A percentile compares a stretch with the other conserved stretches of the same genome.
Evolutionary conservation across 2,113 vertebrate genomes (phyloP).

Genomic region (Haplochromis vanheusdeni): DNA sequence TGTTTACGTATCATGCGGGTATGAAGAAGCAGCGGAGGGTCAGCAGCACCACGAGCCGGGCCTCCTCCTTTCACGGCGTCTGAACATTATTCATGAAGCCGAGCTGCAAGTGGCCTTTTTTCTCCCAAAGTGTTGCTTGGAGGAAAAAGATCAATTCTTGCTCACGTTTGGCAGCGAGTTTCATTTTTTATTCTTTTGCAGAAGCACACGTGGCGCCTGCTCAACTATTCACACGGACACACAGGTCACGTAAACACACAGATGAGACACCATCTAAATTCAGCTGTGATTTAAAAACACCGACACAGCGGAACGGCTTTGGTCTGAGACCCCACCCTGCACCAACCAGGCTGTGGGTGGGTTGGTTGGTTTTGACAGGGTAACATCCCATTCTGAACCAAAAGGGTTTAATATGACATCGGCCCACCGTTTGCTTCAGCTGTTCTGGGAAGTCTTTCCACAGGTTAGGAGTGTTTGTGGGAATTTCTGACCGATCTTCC

Average conservation of each 20-base stretch:
- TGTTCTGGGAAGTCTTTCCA: neutral
- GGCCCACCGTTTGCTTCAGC: neutral
- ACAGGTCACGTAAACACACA: neutral
- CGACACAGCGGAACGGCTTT: accelerated
- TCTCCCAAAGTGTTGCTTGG: neutral
- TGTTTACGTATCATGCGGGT: neutral
- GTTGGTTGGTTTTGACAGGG: neutral
- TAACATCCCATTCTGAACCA: neutral
- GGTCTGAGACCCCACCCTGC: neutral
- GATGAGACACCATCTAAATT: neutral
- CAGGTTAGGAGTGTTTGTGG: neutral
- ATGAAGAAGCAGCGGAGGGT: neutral
- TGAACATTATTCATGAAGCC: conserved; percentile 8
- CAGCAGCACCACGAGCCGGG: neutral
- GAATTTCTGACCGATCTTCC: neutral
- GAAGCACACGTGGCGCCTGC: neutral
- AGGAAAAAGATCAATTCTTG: neutral
- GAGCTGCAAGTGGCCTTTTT: neutral
- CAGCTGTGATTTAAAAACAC: neutral
- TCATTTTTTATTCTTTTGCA: neutral
- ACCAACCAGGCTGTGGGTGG: neutral
- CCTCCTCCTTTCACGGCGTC: neutral
- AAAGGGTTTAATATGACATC: neutral
- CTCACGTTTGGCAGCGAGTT: neutral
- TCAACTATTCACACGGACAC: neutral